Conservation (phyloP, 2,113 vertebrate species). For the Crotalus viridis region DNA sequence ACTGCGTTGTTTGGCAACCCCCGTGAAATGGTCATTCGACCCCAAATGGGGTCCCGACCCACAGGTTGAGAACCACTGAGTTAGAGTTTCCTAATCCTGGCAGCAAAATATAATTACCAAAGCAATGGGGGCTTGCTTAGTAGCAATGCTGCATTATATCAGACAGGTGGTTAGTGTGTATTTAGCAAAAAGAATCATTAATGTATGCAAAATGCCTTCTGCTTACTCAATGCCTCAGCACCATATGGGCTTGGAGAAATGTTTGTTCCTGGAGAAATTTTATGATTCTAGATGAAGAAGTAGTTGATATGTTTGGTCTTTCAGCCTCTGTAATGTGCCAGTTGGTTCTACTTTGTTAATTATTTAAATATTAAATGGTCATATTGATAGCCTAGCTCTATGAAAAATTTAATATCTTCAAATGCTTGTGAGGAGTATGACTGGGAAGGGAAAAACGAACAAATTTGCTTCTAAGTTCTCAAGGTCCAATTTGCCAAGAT, state of each 20-base stretch:
- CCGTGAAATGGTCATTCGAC: no score
- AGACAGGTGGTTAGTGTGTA: not conserved
- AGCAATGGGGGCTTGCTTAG: no score
- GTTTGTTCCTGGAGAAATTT: not conserved
- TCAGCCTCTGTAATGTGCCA: not conserved
- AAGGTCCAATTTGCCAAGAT: not conserved
- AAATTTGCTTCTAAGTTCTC: not conserved
- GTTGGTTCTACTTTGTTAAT: not conserved
- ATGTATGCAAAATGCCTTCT: not conserved
- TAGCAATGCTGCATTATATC: not conserved
- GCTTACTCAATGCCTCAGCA: not conserved
- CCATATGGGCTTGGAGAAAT: not conserved
- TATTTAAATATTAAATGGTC: not conserved
- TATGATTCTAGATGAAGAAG: not conserved
- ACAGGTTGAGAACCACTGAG: no score
- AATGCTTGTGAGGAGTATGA: not conserved
- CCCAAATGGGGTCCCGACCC: no score
- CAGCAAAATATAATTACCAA: not conserved
- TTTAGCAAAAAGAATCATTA: not conserved
- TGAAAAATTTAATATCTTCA: not conserved
- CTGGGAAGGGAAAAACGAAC: not conserved
- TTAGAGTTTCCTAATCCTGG: not conserved
- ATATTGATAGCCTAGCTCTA: not conserved
- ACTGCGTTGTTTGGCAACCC: no score
- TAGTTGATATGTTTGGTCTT: not conserved